These are phyloP conservation scores for Nannoperca obscura DNA, from an alignment of 2,797 vertebrate species.

Conservation along the genomic window DNA sequence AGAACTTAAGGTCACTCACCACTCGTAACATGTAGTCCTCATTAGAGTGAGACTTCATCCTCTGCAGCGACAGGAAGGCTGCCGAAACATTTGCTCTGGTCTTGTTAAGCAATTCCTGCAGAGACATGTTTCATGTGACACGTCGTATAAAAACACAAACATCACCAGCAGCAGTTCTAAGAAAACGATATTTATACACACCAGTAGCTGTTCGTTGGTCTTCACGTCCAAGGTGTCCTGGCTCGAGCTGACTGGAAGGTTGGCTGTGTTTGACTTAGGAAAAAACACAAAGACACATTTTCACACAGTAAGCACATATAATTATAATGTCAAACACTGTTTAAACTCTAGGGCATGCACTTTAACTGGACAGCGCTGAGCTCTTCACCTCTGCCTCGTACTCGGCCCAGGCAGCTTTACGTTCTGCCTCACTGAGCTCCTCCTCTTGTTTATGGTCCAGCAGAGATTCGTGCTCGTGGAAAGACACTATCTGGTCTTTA, in stretches of 20 bases:
- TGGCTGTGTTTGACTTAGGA: conserved; percentile 50
- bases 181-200: conserved; percentile 34
- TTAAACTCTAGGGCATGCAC: not conserved
- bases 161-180: not conserved
- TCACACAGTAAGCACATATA: not conserved
- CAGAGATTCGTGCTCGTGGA: conserved; percentile 95
- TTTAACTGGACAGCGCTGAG: not conserved
- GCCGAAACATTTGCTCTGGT: conserved; percentile 46
- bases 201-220: conserved; percentile 76
- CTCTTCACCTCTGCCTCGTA: conserved; percentile 93
- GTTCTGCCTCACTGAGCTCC: conserved; percentile 95
- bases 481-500: conserved; percentile 93
- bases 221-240: conserved; percentile 41
- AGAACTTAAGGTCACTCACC: conserved; percentile 61
- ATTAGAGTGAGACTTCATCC: conserved; percentile 6
- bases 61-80: conserved; percentile 53
- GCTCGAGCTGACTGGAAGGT: not conserved
- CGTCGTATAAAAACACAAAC: conserved; percentile 2
- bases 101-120: conserved; percentile 71
- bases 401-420: conserved; percentile 95
- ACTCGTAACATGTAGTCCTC: conserved; percentile 54
- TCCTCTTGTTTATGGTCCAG: conserved; percentile 97
- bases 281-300: conserved; percentile 15
- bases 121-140: conserved; percentile 7
- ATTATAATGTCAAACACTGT: not conserved